A percentile compares a stretch with the other conserved stretches of the same genome.
Conservation (phyloP, 1,140 invertebrate genomes). For the Tetramorium alpestre region DNA sequence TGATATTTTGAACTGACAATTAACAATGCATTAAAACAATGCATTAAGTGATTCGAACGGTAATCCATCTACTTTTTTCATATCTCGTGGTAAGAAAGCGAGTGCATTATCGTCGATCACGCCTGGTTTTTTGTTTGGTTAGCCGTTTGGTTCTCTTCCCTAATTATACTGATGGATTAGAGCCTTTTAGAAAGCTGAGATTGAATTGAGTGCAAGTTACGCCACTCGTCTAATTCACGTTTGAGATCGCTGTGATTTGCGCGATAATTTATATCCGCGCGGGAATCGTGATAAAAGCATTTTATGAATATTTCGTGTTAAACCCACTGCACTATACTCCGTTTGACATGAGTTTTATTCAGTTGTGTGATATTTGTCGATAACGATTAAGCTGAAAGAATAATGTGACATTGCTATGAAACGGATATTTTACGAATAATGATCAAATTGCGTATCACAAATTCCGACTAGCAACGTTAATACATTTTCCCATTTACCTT, state of each 20-base stretch:
- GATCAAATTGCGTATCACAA: background rate
- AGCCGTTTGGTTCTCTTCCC: conserved; percentile 8
- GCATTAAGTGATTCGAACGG: background rate
- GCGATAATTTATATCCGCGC: background rate
- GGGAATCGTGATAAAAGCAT: background rate
- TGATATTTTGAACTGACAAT: conserved; percentile 30
- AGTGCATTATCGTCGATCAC: conserved; percentile 58
- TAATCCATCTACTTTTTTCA: conserved; percentile 32
- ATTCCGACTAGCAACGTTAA: background rate
- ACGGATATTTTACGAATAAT: conserved; percentile 1
- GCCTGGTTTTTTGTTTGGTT: conserved; percentile 17
- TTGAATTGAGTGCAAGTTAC: conserved; percentile 26
- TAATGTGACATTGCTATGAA: background rate
- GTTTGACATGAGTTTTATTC: conserved; percentile 8
- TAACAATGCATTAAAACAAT: conserved; percentile 40
- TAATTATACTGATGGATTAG: conserved; percentile 28
- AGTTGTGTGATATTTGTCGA: background rate
- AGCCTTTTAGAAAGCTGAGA: conserved; percentile 35
- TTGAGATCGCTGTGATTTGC: background rate
- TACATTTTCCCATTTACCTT: background rate
- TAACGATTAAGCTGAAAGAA: conserved; percentile 26
- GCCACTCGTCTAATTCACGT: conserved; percentile 33
- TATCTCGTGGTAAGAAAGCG: conserved; percentile 13
- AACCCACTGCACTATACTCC: background rate
- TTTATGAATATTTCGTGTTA: background rate